Base-by-base conservation (phyloP, 2,888 invertebrate species). In the Ennomos quercinarius region DNA sequence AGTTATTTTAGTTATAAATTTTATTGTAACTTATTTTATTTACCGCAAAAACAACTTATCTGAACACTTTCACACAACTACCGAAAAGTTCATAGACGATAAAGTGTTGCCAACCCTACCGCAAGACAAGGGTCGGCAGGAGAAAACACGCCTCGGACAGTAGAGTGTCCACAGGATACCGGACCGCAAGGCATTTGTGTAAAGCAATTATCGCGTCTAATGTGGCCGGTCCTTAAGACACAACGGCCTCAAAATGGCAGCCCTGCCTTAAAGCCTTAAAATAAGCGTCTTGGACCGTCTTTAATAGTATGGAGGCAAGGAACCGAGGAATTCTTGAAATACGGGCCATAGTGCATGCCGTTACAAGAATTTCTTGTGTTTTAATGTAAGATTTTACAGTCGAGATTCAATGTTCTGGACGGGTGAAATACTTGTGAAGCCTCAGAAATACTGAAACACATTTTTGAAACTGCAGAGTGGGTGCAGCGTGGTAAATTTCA, bases 131-230 rank as follows among this genome's bases (percentile, higher is more conserved):
- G 83, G 76, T 77, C 71, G 70, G 55, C 55, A 55, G 50, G 58
- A 47, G 72, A 74, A 77, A 76, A 79, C 76, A 75, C 70, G 63
- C 72, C 67, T 68, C 70, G 77, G 78, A 73, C 77, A 74, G 72
- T 71, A 64, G 67, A 27, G 27, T 64, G 63, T 67, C 73, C 72
- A 70, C 70, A 67, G 68, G 70, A 71, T 73, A 68, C 71, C 67
- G 67, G 65, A 76, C 77, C 78, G 76, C 75, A 76, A 75, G 81
- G 85, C 82, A 87, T 87, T 81, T 83, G 84, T 81, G 83, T 87
- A 86, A 86, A 86, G 87, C 87, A 87, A 89, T 90, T 89, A 91
- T 82, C 86, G 83, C 81, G 74, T 83, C 76, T 85, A 87, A 86
- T 86, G 84, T 84, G 82, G 80, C 77, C 74, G 67, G 71, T 70